phyloP scores from a whole-genome alignment of 1,140 invertebrate species.

The Lasioglossum albipes region DNA sequence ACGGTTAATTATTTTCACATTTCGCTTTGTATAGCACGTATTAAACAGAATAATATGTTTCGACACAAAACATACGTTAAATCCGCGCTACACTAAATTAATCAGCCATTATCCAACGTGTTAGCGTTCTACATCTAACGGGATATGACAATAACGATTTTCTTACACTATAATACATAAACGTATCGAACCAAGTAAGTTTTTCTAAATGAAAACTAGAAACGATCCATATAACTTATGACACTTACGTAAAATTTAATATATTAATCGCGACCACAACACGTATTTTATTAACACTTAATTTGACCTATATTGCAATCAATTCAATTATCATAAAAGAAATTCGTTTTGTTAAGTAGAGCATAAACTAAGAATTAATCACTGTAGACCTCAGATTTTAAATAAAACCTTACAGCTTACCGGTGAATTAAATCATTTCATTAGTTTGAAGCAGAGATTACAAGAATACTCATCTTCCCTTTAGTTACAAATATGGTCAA shows the following conservation, averaged over 20 bases:
- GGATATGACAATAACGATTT: slow-evolving; percentile 59
- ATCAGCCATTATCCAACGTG: slow-evolving; percentile 67
- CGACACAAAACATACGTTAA: slow-evolving; percentile 64
- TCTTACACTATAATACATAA: slow-evolving; percentile 4
- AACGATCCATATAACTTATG: background rate
- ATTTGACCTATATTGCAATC: slow-evolving; percentile 9
- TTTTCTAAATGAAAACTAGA: background rate
- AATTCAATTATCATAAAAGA: background rate
- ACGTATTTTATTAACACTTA: background rate
- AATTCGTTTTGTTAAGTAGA: slow-evolving; percentile 5
- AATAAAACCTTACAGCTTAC: background rate
- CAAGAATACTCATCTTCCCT: background rate
- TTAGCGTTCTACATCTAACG: slow-evolving; percentile 71
- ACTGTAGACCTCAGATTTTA: background rate
- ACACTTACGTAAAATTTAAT: background rate
- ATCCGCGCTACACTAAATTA: slow-evolving; percentile 44
- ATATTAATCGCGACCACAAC: background rate
- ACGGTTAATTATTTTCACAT: background rate
- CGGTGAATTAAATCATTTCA: slow-evolving; percentile 5
- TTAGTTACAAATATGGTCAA: slow-evolving; percentile 42
- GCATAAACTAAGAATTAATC: background rate
- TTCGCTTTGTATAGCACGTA: slow-evolving; percentile 36
- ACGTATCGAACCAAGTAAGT: background rate
- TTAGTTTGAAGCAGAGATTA: slow-evolving; percentile 6
- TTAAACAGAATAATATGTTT: slow-evolving; percentile 62